Evolutionary conservation across 2,113 vertebrate species (phyloP), one percentile per base, ranked within the genome.

Genomic region (Eretmochelys imbricata): DNA sequence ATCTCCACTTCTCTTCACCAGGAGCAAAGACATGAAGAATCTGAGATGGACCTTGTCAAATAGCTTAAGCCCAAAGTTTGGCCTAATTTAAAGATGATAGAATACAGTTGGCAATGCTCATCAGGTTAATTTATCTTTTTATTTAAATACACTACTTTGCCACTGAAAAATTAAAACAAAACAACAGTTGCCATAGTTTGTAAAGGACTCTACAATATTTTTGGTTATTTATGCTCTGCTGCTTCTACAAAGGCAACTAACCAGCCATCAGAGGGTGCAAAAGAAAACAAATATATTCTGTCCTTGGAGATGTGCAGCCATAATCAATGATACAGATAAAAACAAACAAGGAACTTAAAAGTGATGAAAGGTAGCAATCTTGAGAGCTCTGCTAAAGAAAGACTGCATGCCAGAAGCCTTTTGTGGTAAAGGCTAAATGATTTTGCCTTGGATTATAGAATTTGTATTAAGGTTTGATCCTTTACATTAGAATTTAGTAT

Each of bases 1-100:
- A 46, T 4, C 80, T 93, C 50, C 85, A 80, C 85, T 94, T 94
- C 80, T 93, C 72, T 95, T 96, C 85, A 51, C 42, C 16, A 84
- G 82, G 90, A 94, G 78, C 54, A 89, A 53, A 46, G 62, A 72
- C 82, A 82, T 14, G 78, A 85, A 90, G 75, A 38, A 93, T 38
- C 22, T 1, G 4, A 91, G 49, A 72, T 4, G 4, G 83, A 91
- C 12, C 25, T 11, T 25, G 22, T 46, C 20, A 76, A 76, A 46
- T 46, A 46, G 38, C 12, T 46, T 76, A 76, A 69, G 42, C 10
- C 24, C 11, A 76, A 38, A 69, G 22, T 76, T 76, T 88, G 80
- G 38, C 55, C 8, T 87, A 0, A 89, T 96, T 96, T 84, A 84
- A 89, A 94, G 85, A 24, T 27, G 35, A 72, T 55, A 11, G 42